Evolutionary conservation across 2,113 vertebrate species (phyloP), one percentile per base, ranked within the genome.

Genomic region (Myotis lucifugus): DNA sequence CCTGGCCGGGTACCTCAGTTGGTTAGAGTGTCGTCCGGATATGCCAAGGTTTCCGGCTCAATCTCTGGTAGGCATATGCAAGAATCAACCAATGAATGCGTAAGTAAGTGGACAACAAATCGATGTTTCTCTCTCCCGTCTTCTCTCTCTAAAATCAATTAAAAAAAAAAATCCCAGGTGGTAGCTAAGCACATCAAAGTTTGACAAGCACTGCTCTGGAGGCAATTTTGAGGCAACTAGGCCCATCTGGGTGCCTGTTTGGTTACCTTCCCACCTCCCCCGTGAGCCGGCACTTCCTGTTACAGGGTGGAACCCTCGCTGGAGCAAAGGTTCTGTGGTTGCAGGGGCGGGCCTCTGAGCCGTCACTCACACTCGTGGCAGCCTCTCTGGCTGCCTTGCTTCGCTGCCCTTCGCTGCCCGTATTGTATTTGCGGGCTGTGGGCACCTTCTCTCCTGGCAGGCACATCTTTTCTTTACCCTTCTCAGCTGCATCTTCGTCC

Each of bases 221-320:
- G 79, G 70, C 69, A 66, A 14, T 78, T 88, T 50, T 9, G 83
- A 86, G 87, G 76, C n/a, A 32, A 1, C 32, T 3, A 27, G 70
- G 32, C 27, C 69, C 64, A 1, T n/a, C 2, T 3, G 6, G 6
- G 32, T 64, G 76, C 42, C 17, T 40, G 25, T 48, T 79, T 69
- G 42, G 32, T 67, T 69, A n/a, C 82, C 23, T 37, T 34, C n/a
- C 37, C 40, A 70, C 32, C 77, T 61, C 67, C 72, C 50, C 19
- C 42, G 8, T 29, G 37, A 83, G 46, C 73, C 21, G 4, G 4
- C 32, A 73, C 69, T 95, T 96, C 91, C 96, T 94, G 93, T 94
- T 61, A 10, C 2, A 50, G 90, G 27, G 85, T 17, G 59, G 74
- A 93, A 64, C 34, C 54, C 91, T 54, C 40, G 23, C 8, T 8